A percentile compares a stretch with the other conserved stretches of the same genome.
phyloP scores from a whole-genome alignment of 2,113 vertebrate genomes.

The Pterocles burchelli region DNA sequence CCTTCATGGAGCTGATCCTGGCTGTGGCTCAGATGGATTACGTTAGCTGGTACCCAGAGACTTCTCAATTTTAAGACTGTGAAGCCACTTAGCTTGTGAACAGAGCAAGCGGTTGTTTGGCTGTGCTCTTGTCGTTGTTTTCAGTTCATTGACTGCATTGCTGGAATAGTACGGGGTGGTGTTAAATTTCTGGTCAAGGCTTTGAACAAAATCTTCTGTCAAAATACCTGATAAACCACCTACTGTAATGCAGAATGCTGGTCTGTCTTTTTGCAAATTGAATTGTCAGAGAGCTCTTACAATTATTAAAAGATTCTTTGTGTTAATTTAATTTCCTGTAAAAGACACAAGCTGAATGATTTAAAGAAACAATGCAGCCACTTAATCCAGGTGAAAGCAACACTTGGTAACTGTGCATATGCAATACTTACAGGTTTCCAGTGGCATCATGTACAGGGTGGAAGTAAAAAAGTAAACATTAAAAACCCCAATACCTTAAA shows the following conservation, averaged over 20 bases:
- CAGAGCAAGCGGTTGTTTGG: not conserved
- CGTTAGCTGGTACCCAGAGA: not conserved
- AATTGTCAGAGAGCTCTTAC: not conserved
- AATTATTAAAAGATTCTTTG: constrained; percentile 19
- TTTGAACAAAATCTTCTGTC: not conserved
- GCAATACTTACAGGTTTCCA: not conserved
- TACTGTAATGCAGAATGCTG: not conserved
- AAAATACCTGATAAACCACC: not conserved
- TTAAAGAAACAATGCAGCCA: not conserved
- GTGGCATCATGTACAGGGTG: not conserved
- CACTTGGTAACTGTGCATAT: not conserved
- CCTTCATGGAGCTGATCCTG: not conserved
- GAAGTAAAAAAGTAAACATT: not conserved
- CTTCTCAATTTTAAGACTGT: not conserved
- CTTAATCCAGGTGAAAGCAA: not conserved
- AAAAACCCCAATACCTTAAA: not conserved
- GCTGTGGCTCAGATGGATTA: not conserved
- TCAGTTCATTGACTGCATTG: not conserved
- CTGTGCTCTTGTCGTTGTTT: not conserved
- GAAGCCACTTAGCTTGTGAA: not conserved
- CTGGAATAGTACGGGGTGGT: not conserved
- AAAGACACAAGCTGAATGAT: not conserved
- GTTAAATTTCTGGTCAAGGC: not conserved
- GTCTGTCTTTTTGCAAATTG: not conserved
- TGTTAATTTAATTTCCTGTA: not conserved